phyloP scores from a whole-genome alignment of 1,140 invertebrate genomes.

The Octopus sinensis region DNA sequence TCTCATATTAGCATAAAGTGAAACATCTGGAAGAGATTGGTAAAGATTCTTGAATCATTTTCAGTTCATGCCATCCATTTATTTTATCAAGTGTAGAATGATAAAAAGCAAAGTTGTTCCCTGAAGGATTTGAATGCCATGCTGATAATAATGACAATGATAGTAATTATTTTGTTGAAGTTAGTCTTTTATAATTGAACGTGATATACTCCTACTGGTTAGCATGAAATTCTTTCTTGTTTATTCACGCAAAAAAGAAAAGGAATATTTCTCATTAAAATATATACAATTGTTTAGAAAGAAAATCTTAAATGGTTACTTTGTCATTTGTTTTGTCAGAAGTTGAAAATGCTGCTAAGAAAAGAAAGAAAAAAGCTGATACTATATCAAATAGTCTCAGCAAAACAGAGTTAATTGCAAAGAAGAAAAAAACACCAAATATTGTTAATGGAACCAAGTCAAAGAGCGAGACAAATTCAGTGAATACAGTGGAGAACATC shows the following conservation, averaged over 20 bases:
- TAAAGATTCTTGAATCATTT: too few relatives aligned
- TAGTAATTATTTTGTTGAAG: too few relatives aligned
- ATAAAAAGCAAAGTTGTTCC: too few relatives aligned
- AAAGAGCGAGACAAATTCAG: neutral
- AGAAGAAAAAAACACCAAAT: neutral
- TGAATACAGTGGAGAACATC: neutral
- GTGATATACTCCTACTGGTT: neutral
- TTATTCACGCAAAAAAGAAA: neutral
- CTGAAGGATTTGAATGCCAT: too few relatives aligned
- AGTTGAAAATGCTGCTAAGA: neutral
- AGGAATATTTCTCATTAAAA: neutral
- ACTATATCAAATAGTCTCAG: neutral
- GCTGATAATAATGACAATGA: too few relatives aligned
- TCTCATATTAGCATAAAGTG: neutral
- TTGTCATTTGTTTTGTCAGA: neutral
- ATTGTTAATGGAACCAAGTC: neutral
- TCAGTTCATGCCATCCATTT: too few relatives aligned
- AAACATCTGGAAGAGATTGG: neutral
- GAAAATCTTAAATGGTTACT: neutral
- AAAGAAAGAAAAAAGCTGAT: neutral
- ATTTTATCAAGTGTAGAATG: too few relatives aligned
- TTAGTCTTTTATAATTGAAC: neutral
- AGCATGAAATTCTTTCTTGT: neutral
- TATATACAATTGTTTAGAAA: neutral
- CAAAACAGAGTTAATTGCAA: neutral